Conservation (phyloP, 2,888 invertebrate species). For the Epiblema foenella region DNA sequence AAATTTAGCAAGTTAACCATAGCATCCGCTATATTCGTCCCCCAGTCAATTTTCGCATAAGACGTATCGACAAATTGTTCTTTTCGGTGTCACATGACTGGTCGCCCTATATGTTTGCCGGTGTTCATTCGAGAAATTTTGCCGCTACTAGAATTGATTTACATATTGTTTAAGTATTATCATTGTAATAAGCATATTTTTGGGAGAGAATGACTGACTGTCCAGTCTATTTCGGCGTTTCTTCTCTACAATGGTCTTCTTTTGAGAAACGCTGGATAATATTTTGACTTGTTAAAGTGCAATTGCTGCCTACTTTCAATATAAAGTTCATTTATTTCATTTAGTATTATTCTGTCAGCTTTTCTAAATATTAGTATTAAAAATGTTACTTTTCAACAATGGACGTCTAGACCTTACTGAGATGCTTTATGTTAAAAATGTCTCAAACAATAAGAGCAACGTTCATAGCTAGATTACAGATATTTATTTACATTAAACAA, state of each 20-base stretch:
- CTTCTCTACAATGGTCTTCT: too few relatives aligned
- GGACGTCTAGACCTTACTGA: background rate
- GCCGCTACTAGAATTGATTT: background rate
- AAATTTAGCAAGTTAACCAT: conserved; percentile 71
- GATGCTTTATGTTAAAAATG: background rate
- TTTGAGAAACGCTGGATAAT: too few relatives aligned
- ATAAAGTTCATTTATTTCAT: too few relatives aligned
- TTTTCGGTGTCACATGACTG: conserved; percentile 50
- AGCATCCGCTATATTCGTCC: conserved; percentile 58
- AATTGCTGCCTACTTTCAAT: too few relatives aligned
- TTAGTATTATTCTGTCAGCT: background rate
- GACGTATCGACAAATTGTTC: conserved; percentile 51
- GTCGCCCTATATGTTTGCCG: conserved; percentile 16
- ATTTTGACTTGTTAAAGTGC: too few relatives aligned
- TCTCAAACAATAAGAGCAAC: conserved; percentile 14
- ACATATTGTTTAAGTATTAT: too few relatives aligned
- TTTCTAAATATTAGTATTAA: conserved; percentile 14
- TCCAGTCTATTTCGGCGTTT: too few relatives aligned
- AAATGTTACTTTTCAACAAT: conserved; percentile 12
- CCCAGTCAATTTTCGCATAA: conserved; percentile 54
- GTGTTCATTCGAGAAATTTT: conserved; percentile 6
- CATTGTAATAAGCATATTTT: too few relatives aligned
- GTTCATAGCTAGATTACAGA: conserved; percentile 12
- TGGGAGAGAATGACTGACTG: too few relatives aligned
- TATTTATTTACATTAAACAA: conserved; percentile 21